These are phyloP conservation scores for Dryococelus australis DNA, from an alignment of 2,888 invertebrate genomes.

Conservation along the genomic window DNA sequence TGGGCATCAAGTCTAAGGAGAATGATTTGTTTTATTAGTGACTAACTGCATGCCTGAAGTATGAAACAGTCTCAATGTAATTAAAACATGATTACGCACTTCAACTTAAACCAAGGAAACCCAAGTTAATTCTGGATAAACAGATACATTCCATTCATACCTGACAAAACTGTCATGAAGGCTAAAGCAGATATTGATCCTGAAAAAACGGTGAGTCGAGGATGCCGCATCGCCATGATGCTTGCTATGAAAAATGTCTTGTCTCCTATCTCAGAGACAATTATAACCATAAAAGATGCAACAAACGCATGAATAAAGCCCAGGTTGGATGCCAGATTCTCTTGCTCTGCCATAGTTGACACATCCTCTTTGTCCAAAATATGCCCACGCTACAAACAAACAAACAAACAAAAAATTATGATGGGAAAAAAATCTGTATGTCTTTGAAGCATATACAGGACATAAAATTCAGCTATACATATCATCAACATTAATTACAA, in stretches of 20 bases:
- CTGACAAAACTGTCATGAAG: slow-evolving; percentile 93
- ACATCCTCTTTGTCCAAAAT: slow-evolving; percentile 36
- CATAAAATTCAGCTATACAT: not conserved
- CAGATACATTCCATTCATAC: slow-evolving; percentile 56
- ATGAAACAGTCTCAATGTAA: no score
- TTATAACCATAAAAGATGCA: slow-evolving; percentile 93
- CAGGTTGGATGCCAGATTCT: slow-evolving; percentile 58
- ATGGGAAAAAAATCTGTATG: not conserved
- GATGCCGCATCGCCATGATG: slow-evolving; percentile 99
- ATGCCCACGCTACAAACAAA: slow-evolving; percentile 36
- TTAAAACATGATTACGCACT: no score
- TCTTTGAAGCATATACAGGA: not conserved
- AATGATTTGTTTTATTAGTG: no score
- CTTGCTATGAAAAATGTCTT: slow-evolving; percentile 99
- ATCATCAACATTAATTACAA: not conserved
- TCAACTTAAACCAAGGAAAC: no score
- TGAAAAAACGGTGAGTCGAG: slow-evolving; percentile 87
- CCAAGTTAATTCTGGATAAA: no score
- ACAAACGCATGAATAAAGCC: slow-evolving; percentile 94
- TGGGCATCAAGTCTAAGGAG: no score
- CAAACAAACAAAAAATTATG: not conserved
- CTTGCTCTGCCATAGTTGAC: slow-evolving; percentile 30
- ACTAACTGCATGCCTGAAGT: no score
- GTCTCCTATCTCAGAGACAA: slow-evolving; percentile 97
- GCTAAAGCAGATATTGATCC: slow-evolving; percentile 93